These are phyloP conservation scores for Pogoniulus pusillus DNA, from an alignment of 2,797 vertebrate genomes.

Conservation along the genomic window DNA sequence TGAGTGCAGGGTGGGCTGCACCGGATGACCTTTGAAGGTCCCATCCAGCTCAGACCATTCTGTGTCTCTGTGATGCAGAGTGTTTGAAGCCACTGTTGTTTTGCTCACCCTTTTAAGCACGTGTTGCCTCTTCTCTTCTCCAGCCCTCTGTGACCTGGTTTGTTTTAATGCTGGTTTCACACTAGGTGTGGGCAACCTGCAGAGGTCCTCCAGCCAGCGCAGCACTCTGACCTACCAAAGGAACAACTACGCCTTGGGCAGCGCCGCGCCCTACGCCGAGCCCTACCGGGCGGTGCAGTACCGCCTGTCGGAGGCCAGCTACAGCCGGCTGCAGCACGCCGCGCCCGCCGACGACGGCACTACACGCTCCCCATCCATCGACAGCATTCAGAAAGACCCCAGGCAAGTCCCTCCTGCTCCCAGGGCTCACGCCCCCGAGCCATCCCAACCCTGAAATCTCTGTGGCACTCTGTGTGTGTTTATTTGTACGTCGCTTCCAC, in stretches of 20 bases:
- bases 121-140: neutral
- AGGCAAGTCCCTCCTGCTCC: constrained; percentile 80
- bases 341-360: constrained; percentile 84
- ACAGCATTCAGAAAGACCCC: constrained; percentile 98
- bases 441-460: neutral
- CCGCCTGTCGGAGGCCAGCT: constrained; percentile 84
- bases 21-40: too few species aligned
- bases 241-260: constrained; percentile 88
- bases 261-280: constrained; percentile 86
- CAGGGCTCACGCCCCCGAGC: rapidly evolving
- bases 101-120: neutral
- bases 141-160: neutral
- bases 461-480: neutral
- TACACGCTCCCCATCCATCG: constrained; percentile 92
- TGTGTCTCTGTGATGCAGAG: too few species aligned
- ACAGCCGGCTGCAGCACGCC: constrained; percentile 77
- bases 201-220: constrained; percentile 92
- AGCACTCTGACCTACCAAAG: constrained; percentile 96
- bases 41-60: too few species aligned
- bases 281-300: constrained; percentile 86
- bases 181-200: constrained; percentile 91
- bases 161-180: constrained; percentile 58
- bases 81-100: neutral
- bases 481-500: neutral
- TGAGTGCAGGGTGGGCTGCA: too few species aligned